phyloP scores from a whole-genome alignment of 2,888 invertebrate species.

The Agrenia bidenticulata region DNA sequence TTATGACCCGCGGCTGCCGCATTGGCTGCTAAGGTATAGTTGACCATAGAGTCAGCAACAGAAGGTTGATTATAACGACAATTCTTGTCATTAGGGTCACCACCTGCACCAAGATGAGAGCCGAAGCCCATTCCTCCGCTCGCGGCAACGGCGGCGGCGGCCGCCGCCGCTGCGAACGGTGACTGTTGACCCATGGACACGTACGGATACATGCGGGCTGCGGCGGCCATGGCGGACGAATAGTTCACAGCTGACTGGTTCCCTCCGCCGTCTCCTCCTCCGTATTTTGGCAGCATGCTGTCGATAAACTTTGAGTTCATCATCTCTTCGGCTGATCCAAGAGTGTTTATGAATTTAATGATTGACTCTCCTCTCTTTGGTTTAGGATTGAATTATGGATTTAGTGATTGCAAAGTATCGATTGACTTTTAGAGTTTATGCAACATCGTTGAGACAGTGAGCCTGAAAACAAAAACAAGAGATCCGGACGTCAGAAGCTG shows the following conservation, averaged over 20 bases:
- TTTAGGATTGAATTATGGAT: neutral
- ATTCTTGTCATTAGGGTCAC: slow-evolving; percentile 68
- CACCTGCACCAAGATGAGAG: slow-evolving; percentile 56
- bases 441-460: too few species aligned
- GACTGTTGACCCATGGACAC: slow-evolving; percentile 71
- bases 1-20: slow-evolving; percentile 60
- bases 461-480: too few species aligned
- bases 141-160: slow-evolving; percentile 62
- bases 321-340: slow-evolving; percentile 55
- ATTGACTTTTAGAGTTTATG: too few species aligned
- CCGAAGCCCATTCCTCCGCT: slow-evolving; percentile 57
- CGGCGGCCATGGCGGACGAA: slow-evolving; percentile 59
- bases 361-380: slow-evolving; percentile 6
- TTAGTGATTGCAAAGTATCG: too few species aligned
- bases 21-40: slow-evolving; percentile 71
- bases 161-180: slow-evolving; percentile 66
- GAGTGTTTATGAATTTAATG: neutral
- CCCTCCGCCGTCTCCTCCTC: slow-evolving; percentile 63
- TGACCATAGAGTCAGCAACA: slow-evolving; percentile 73
- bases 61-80: slow-evolving; percentile 75
- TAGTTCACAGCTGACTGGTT: slow-evolving; percentile 63
- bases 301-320: slow-evolving; percentile 98
- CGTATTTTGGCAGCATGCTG: slow-evolving; percentile 95
- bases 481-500: too few species aligned
- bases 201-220: slow-evolving; percentile 87